phyloP scores from a whole-genome alignment of 2,888 invertebrate genomes.

The Ariolimax columbianus region DNA sequence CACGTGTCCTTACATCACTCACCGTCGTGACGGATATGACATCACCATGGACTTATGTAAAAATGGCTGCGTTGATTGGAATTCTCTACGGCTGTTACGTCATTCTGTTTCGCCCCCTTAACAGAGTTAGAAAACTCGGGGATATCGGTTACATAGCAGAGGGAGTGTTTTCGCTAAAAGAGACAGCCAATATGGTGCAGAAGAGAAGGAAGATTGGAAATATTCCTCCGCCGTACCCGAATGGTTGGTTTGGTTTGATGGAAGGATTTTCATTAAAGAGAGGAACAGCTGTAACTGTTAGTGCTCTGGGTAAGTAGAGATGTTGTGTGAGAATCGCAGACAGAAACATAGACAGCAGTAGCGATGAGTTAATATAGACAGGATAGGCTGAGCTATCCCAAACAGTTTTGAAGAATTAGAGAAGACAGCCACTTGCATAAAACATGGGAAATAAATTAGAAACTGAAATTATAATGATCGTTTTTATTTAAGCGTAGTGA shows the following conservation, averaged over 20 bases:
- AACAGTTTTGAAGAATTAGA: too few species aligned
- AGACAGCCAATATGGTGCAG: conserved; percentile 72
- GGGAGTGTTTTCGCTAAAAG: conserved; percentile 67
- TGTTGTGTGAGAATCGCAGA: not conserved
- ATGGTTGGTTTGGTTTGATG: conserved; percentile 91
- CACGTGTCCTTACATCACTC: conserved; percentile 49
- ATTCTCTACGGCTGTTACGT: conserved; percentile 60
- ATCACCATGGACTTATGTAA: conserved; percentile 61
- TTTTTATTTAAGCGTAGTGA: too few species aligned
- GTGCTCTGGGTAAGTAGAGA: conserved; percentile 83
- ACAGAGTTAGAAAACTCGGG: conserved; percentile 71
- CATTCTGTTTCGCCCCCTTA: conserved; percentile 68
- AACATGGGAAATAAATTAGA: too few species aligned
- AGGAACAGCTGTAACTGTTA: conserved; percentile 69
- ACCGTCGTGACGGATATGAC: conserved; percentile 58
- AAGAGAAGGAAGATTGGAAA: conserved; percentile 82
- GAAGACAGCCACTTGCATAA: too few species aligned
- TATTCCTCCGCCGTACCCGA: conserved; percentile 90
- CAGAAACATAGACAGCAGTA: too few species aligned
- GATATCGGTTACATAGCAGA: conserved; percentile 75
- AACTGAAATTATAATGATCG: too few species aligned
- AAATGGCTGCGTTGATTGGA: conserved; percentile 49
- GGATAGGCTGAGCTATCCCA: too few species aligned
- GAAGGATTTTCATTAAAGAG: conserved; percentile 84
- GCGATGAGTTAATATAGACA: too few species aligned